These are phyloP conservation scores for Heliconius ismenius DNA, from an alignment of 2,888 invertebrate genomes.

Conservation along the genomic window DNA sequence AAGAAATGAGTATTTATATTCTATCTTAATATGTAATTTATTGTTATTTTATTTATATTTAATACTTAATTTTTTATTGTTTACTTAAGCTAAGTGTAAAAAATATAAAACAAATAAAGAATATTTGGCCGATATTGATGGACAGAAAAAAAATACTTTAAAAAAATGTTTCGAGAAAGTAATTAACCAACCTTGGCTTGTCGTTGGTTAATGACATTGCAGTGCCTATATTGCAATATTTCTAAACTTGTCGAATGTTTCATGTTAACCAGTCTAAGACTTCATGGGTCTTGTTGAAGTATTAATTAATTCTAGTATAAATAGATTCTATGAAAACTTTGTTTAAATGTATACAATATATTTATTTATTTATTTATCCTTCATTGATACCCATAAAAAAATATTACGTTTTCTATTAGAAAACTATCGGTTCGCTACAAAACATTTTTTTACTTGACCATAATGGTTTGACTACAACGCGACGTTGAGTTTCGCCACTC, in stretches of 20 bases:
- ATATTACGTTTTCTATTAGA: neutral
- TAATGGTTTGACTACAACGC: neutral
- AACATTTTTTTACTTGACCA: neutral
- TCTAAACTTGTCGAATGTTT: neutral
- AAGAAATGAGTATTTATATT: no score
- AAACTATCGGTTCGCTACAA: neutral
- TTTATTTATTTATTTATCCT: neutral
- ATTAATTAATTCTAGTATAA: neutral
- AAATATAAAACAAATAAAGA: neutral
- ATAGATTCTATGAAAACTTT: neutral
- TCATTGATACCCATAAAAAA: neutral
- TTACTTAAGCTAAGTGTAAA: neutral
- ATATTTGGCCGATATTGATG: neutral
- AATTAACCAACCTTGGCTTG: slow-evolving; percentile 4
- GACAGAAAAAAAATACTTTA: neutral
- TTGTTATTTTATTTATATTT: no score
- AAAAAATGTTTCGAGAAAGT: neutral
- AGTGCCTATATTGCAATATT: neutral
- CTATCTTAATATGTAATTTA: no score
- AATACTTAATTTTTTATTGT: no score
- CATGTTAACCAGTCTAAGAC: neutral
- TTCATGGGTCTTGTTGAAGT: neutral
- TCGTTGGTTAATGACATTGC: slow-evolving; percentile 1
- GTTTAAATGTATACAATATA: neutral
- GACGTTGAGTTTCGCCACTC: no score